These are phyloP conservation scores for Chloropsis cyanopogon DNA, from an alignment of 2,113 vertebrate species.

Conservation along the genomic window DNA sequence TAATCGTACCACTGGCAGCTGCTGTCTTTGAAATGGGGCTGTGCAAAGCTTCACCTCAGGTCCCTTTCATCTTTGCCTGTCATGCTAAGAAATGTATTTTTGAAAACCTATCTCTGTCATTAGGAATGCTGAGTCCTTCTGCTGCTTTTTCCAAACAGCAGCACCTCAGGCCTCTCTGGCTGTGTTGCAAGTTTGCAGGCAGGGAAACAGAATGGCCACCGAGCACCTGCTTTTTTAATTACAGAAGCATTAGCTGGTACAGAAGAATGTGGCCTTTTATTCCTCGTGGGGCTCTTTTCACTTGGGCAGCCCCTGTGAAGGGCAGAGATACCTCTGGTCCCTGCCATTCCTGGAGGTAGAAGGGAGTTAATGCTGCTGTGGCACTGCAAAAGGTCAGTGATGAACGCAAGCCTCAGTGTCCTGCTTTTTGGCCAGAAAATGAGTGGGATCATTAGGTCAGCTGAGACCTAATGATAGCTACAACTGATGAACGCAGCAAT, in stretches of 20 bases:
- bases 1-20: background rate
- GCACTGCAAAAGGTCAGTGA: background rate
- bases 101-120: background rate
- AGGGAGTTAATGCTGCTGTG: background rate
- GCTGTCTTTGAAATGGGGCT: background rate
- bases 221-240: background rate
- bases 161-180: background rate
- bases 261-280: background rate
- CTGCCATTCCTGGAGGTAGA: background rate
- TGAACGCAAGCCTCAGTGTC: background rate
- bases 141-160: background rate
- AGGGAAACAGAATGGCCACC: background rate
- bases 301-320: background rate
- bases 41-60: background rate
- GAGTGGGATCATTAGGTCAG: background rate
- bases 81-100: background rate
- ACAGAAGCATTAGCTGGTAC: background rate
- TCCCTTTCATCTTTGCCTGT: background rate
- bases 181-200: background rate
- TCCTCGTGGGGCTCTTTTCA: background rate
- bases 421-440: background rate
- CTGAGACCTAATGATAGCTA: background rate
- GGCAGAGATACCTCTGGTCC: background rate
- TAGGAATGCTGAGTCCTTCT: background rate
- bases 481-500: background rate